Evolutionary conservation across 2,797 vertebrate genomes (phyloP), one percentile per base, ranked within the genome.

Genomic region (Gadopsis marmoratus): DNA sequence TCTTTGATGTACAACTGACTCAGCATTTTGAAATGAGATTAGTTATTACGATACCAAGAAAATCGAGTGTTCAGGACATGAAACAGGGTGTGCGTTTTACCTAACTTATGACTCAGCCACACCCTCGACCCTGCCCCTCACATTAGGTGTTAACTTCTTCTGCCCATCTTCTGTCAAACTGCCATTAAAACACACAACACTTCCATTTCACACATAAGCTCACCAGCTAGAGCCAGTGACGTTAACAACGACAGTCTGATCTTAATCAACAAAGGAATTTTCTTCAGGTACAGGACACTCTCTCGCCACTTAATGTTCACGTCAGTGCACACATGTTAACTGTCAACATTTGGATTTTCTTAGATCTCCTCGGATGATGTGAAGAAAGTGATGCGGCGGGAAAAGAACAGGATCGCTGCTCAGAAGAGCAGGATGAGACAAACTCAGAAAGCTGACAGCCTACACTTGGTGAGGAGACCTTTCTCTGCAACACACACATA

Each of bases 371-470:
- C 97, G 17, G 98, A 99, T 51, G 97, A 98, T 48, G 90, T 95
- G 69, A 97, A 97, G 88, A 99, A 97, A 86, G 97, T 98, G 82
- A 97, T 99, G 91, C 95, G 98, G 90, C 93, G 98, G 62, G 98
- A 99, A 90, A 99, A 99, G 94, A 99, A 99, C 82, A 96, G 98
- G 2, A 97, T 99, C 0, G 98, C 98, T 21, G 98, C 98, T 39
- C 98, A 99, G 95, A 99, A 98, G 91, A 99, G 98, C 94, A 95
- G 98, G 65, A 96, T 97, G 95, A 96, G 97, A 81, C 98, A 99
- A 91, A 99, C 97, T 0, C 97, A 97, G 92, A 99, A 97, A 91
- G 98, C 98, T 0, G 98, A 99, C 95, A 98, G 93, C 0, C 94
- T 99, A 79, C 98, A 99, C 90, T 91, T 99, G 97, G 98, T 99